phyloP scores from a whole-genome alignment of 2,797 vertebrate species.

The Cottoperca gobio region DNA sequence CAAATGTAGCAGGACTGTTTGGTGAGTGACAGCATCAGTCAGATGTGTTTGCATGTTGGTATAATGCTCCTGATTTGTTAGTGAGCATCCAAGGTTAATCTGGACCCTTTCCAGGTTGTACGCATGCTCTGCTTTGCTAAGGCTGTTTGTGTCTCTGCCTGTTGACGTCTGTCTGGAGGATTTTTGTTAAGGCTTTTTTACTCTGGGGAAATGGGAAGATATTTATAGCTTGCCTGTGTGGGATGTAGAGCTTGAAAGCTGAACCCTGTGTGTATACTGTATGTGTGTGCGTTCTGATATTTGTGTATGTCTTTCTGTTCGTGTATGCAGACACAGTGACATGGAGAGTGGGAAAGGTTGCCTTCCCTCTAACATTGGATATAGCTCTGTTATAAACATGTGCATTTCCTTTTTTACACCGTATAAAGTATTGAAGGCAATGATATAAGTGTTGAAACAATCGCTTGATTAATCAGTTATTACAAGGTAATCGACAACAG shows the following conservation, averaged over 20 bases:
- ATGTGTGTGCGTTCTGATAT: conserved; percentile 24
- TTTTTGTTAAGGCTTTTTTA: conserved; percentile 49
- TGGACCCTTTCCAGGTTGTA: background rate
- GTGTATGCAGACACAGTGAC: conserved; percentile 17
- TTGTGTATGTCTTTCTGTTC: conserved; percentile 8
- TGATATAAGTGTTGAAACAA: background rate
- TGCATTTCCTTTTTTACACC: background rate
- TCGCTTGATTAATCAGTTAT: background rate
- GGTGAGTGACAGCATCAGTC: background rate
- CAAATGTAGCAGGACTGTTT: background rate
- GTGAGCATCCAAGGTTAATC: conserved; percentile 10
- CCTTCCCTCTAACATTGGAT: conserved; percentile 55
- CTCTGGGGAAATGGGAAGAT: conserved; percentile 60
- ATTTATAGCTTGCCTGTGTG: conserved; percentile 76
- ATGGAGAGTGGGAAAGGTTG: conserved; percentile 65
- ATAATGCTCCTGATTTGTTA: background rate
- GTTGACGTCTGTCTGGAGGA: conserved; percentile 42
- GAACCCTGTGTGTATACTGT: conserved; percentile 28
- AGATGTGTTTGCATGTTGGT: background rate
- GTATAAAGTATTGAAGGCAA: background rate
- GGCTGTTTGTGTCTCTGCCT: conserved; percentile 6
- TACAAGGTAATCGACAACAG: background rate
- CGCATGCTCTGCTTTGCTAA: background rate
- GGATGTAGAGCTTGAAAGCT: conserved; percentile 53
- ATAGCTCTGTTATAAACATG: background rate